Conservation (phyloP, 2,113 vertebrate genomes). For the human (Homo sapiens) region GRCh38 chr2:199815001-199815500, state of each 20-base stretch:
- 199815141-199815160: constrained; percentile 63
- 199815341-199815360: constrained; percentile 49
- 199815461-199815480: constrained; percentile 52
- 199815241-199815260: constrained; percentile 52
- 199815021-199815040: constrained; percentile 50
- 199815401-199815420: constrained; percentile 15
- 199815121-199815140: constrained; percentile 41
- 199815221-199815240: constrained; percentile 48
- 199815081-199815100: constrained; percentile 59
- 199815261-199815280: constrained; percentile 28
- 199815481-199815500: constrained; percentile 34
- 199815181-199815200: constrained; percentile 40
- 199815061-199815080: constrained; percentile 27
- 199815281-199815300: constrained; percentile 34
- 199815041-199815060: constrained; percentile 35
- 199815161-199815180: constrained; percentile 54
- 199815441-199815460: constrained; percentile 42
- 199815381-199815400: constrained; percentile 47
- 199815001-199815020: constrained; percentile 41
- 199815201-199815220: constrained; percentile 53
- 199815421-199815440: constrained; percentile 10
- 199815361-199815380: constrained; percentile 29
- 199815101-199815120: constrained; percentile 53
- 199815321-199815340: constrained; percentile 48
- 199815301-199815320: constrained; percentile 52